Percentiles rank a stretch among this genome's conserved stretches.
phyloP scores from a whole-genome alignment of 1,140 invertebrate species.

The Camponotus pennsylvanicus region DNA sequence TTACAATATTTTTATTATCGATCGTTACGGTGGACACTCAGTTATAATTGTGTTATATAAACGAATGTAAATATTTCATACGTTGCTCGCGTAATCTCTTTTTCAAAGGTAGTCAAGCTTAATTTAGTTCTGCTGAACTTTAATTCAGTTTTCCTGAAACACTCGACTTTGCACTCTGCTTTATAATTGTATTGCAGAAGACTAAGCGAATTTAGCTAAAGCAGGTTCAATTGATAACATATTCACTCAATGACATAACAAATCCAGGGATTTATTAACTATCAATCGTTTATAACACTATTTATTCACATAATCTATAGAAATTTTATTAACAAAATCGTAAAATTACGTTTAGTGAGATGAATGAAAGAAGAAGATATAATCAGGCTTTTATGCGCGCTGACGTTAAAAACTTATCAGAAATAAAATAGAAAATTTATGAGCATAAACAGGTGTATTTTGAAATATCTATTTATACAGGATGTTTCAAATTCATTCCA shows the following conservation, averaged over 20 bases:
- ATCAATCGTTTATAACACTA: not conserved
- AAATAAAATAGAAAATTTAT: constrained; percentile 11
- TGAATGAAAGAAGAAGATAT: not conserved
- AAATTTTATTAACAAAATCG: not conserved
- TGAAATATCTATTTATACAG: not conserved
- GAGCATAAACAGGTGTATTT: not conserved
- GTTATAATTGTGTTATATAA: not conserved
- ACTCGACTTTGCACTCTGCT: not conserved
- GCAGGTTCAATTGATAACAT: constrained; percentile 36
- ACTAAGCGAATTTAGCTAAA: not conserved
- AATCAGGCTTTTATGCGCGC: not conserved
- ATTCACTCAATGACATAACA: not conserved
- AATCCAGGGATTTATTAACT: not conserved
- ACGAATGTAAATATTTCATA: constrained; percentile 22
- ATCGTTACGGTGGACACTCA: not conserved
- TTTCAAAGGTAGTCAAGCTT: not conserved
- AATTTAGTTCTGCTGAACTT: constrained; percentile 1
- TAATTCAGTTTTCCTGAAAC: constrained; percentile 35
- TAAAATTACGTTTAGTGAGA: not conserved
- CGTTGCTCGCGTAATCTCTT: not conserved
- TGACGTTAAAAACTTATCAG: constrained; percentile 22
- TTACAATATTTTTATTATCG: constrained; percentile 12
- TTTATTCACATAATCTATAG: not conserved
- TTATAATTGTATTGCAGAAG: constrained; percentile 15
- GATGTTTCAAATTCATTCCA: not conserved